Base-by-base conservation (phyloP, 2,113 vertebrate genomes). In the Sprattus sprattus region DNA sequence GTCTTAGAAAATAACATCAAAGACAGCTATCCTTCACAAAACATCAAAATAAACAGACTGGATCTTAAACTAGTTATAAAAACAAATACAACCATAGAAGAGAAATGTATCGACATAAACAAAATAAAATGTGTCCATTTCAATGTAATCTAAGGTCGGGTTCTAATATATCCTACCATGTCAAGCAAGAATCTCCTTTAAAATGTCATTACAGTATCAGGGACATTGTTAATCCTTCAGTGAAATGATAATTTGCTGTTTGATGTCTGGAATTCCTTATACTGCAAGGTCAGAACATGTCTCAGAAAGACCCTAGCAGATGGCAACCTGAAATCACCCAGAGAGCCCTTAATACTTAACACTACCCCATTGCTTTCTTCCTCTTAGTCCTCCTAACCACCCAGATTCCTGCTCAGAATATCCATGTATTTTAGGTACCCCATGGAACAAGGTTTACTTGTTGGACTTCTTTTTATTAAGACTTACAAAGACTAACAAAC, bases 301-400 rank as follows among this genome's bases (percentile, higher is more conserved):
- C 39, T 39, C 39, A 39, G 39, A 1, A 1, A 39, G 39, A 39
- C 45, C 84, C 49, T 84, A 91, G 92, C 93, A 93, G 90, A 91
- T 93, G 92, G 92, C 91, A 92, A 93, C 92, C 93, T 91, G 91
- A 93, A 90, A 92, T 93, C 90, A 92, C 88, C 89, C 85, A 90
- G 87, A 87, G 78, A 25, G 87, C 88, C 85, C 89, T 90, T 91
- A 91, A 92, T 88, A 89, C 91, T 92, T 91, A 88, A 91, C 85
- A 92, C 90, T 82, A 64, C 82, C 81, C 83, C 88, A 49, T 84
- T 81, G 2, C 82, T 86, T 86, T 86, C 83, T 81, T 87, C 80
- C 88, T 84, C 84, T 81, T 80, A 18, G 80, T 25, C 82, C 44
- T 80, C 67, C n/a, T 46, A 67, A 60, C 81, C 82, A 80, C 84